Percentiles rank a stretch among this genome's conserved stretches.
Conservation (phyloP, 2,797 vertebrate genomes). For the Phalloptychus januarius region DNA sequence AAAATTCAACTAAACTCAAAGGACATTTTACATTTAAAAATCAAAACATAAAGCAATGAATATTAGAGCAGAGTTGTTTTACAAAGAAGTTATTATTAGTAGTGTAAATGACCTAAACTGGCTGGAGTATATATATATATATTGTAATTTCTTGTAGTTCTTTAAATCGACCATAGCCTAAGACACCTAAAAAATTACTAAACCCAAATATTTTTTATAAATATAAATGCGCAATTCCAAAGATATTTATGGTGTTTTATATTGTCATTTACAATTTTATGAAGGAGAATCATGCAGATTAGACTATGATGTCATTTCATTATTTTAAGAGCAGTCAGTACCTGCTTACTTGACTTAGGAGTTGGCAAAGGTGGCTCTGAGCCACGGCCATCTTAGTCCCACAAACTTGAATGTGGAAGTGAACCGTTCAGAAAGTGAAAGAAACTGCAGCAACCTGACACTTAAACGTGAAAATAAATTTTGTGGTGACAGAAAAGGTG, state of each 20-base stretch:
- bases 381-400: neutral
- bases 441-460: slow-evolving; percentile 2
- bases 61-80: neutral
- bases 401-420: neutral
- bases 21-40: neutral
- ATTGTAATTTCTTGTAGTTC: neutral
- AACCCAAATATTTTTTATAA: neutral
- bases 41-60: neutral
- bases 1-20: neutral
- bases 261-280: neutral
- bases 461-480: slow-evolving; percentile 21
- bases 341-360: neutral
- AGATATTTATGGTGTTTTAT: neutral
- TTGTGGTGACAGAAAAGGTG: slow-evolving; percentile 14
- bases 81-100: neutral
- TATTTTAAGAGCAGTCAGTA: neutral
- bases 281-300: neutral
- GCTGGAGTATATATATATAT: no score
- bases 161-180: neutral
- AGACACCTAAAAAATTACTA: neutral
- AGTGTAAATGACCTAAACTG: neutral
- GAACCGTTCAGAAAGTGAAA: neutral
- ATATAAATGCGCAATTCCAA: neutral
- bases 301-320: neutral
- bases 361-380: neutral